Conservation (phyloP, 2,113 vertebrate genomes). For the Cynopterus brachyotis region DNA sequence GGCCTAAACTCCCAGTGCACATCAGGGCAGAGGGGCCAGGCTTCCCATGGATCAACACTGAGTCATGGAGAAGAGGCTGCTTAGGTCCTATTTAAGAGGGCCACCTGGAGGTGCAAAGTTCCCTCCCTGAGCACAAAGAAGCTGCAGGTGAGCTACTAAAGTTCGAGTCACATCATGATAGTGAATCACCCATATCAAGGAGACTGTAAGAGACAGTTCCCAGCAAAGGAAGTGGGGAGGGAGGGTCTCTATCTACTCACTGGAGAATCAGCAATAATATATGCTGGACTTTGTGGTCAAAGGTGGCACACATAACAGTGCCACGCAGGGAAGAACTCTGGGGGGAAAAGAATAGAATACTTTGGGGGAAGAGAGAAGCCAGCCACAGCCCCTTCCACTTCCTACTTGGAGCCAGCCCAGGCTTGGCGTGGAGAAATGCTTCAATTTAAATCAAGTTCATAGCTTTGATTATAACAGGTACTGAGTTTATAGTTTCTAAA, state of each 20-base stretch:
- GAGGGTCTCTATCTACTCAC: background rate
- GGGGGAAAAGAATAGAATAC: background rate
- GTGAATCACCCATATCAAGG: too few species aligned
- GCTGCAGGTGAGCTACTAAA: background rate
- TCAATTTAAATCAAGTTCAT: background rate
- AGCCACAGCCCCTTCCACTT: background rate
- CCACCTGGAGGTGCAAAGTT: background rate
- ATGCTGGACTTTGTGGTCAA: background rate
- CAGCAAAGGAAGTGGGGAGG: background rate
- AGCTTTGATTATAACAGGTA: background rate
- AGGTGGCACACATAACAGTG: background rate
- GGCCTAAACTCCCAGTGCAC: rapidly evolving
- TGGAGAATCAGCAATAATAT: background rate
- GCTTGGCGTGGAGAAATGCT: background rate
- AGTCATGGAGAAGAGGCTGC: background rate
- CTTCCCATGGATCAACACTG: background rate
- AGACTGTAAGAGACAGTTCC: rapidly evolving
- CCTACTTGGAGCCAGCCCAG: background rate
- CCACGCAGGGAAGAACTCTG: background rate
- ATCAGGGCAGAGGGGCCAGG: background rate
- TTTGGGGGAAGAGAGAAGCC: background rate
- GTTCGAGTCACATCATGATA: background rate
- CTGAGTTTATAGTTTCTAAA: background rate
- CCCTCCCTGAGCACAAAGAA: background rate
- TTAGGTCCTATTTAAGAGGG: background rate